phyloP scores from a whole-genome alignment of 2,797 vertebrate species.

The Luscinia luscinia region DNA sequence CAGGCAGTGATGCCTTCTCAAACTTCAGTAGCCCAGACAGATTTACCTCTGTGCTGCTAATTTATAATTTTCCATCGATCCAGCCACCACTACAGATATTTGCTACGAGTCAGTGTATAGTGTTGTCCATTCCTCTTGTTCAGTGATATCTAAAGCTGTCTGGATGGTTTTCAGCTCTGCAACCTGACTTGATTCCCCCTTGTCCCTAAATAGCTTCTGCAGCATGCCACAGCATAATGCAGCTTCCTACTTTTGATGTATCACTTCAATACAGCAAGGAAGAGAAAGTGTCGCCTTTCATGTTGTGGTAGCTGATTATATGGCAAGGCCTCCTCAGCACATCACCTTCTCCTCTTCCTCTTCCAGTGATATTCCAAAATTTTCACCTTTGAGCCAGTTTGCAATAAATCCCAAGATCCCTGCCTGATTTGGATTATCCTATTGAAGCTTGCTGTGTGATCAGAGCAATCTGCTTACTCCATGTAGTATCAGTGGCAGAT shows the following conservation, averaged over 20 bases:
- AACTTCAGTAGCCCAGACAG: neutral
- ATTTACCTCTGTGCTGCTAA: neutral
- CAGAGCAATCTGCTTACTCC: no score
- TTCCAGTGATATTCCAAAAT: neutral
- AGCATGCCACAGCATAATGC: neutral
- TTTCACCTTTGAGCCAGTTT: neutral
- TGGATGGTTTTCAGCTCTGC: neutral
- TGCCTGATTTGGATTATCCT: neutral
- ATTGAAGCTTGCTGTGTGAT: neutral
- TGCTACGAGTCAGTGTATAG: neutral
- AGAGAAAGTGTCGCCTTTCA: neutral
- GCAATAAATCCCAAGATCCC: neutral
- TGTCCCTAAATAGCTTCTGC: neutral
- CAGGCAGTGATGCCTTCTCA: no score
- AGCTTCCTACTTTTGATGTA: neutral
- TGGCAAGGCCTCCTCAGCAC: fast-evolving
- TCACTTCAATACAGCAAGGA: neutral
- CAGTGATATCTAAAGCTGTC: neutral
- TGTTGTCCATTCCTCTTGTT: neutral
- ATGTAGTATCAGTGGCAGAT: no score
- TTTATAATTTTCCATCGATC: neutral
- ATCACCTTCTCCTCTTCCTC: neutral
- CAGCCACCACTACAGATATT: neutral
- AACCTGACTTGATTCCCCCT: no score
- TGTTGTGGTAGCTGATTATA: neutral